These are phyloP conservation scores for Indicator maculatus DNA, from an alignment of 2,113 vertebrate genomes.

Conservation along the genomic window DNA sequence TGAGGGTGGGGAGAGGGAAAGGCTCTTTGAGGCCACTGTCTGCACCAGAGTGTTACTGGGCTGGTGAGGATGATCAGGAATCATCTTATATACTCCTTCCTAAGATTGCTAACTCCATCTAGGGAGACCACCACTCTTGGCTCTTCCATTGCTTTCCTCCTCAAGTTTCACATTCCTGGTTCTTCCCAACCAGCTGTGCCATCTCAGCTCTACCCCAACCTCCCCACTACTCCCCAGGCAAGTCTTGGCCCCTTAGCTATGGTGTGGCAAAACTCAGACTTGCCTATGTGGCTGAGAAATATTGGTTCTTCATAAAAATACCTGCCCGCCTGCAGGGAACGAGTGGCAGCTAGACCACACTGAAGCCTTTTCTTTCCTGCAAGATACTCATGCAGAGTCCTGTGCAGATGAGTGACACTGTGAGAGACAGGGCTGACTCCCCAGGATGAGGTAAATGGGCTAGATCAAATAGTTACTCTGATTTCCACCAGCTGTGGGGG, in stretches of 20 bases:
- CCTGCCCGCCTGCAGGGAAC: background rate
- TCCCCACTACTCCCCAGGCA: background rate
- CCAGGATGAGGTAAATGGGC: rapidly evolving
- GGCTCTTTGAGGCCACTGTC: slow-evolving; percentile 3
- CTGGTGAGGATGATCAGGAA: background rate
- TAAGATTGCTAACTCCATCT: background rate
- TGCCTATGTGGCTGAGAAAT: background rate
- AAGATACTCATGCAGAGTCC: background rate
- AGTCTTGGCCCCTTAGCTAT: background rate
- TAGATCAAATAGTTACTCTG: background rate
- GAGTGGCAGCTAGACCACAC: background rate
- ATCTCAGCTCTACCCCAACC: background rate
- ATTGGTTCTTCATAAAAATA: background rate
- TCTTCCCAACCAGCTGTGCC: background rate
- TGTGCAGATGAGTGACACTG: background rate
- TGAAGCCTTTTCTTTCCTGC: background rate
- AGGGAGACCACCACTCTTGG: background rate
- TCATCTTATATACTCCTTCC: background rate
- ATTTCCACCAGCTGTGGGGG: background rate
- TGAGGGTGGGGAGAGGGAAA: background rate
- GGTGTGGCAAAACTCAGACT: background rate
- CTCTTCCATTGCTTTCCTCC: background rate
- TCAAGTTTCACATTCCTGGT: background rate
- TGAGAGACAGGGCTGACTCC: background rate
- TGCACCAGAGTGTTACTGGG: background rate